Percentiles rank a stretch among this genome's conserved stretches.
Conservation (phyloP, 2,888 invertebrate genomes). For the Eretmocerus hayati region DNA sequence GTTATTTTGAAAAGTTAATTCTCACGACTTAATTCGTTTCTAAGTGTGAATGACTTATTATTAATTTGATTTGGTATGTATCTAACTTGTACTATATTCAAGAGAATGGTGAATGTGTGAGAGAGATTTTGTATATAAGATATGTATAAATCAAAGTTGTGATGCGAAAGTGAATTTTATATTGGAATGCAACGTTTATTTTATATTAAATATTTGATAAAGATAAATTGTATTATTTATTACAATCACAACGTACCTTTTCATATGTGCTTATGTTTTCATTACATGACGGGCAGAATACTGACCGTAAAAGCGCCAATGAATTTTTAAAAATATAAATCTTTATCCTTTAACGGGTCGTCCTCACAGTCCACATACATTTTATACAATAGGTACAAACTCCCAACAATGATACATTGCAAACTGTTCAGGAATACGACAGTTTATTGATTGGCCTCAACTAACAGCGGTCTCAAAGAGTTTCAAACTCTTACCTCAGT, state of each 20-base stretch:
- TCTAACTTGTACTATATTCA: too few relatives aligned
- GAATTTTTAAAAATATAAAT: conserved; percentile 19
- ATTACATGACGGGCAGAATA: conserved; percentile 17
- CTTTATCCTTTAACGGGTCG: conserved; percentile 11
- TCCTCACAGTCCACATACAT: conserved; percentile 19
- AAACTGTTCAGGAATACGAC: conserved; percentile 10
- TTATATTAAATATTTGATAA: conserved; percentile 36
- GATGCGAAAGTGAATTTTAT: conserved; percentile 22
- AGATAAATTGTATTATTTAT: conserved; percentile 24
- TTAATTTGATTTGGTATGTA: too few relatives aligned
- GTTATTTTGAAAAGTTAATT: too few relatives aligned
- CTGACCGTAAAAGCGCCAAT: conserved; percentile 15
- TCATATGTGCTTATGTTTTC: conserved; percentile 16
- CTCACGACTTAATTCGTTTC: too few relatives aligned
- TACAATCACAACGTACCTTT: conserved; percentile 25
- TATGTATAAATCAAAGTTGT: not conserved
- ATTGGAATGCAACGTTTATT: conserved; percentile 40
- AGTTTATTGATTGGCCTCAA: too few relatives aligned
- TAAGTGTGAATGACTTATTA: too few relatives aligned
- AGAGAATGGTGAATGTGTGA: too few relatives aligned
- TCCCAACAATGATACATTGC: conserved; percentile 12
- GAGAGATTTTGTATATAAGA: not conserved
- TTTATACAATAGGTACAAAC: conserved; percentile 16
- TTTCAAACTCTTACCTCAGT: too few relatives aligned
- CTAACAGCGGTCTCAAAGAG: too few relatives aligned